Conservation (phyloP, 2,113 vertebrate genomes). For the Columba janthina region DNA sequence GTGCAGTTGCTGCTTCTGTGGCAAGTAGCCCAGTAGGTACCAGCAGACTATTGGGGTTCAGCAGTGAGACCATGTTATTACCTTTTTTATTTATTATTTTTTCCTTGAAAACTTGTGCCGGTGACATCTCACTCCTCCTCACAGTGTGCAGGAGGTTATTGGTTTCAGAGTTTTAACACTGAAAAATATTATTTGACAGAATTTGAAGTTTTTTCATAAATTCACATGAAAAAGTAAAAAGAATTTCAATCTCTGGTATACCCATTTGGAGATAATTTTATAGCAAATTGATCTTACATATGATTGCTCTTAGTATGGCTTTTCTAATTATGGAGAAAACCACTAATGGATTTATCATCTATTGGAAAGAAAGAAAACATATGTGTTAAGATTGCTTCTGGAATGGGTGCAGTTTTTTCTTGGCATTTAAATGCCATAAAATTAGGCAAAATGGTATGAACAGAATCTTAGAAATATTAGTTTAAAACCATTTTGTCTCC, state of each 20-base stretch:
- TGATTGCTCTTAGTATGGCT: not conserved
- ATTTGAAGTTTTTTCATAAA: not conserved
- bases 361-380: not conserved
- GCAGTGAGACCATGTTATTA: fast-evolving
- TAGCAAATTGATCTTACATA: not conserved
- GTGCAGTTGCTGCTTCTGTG: fast-evolving
- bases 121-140: not conserved
- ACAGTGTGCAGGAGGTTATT: not conserved
- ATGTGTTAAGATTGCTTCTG: not conserved
- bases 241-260: not conserved
- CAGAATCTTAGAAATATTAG: not conserved
- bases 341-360: not conserved
- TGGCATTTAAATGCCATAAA: not conserved
- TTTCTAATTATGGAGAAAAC: not conserved
- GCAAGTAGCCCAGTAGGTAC: not conserved
- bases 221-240: not conserved
- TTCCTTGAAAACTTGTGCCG: no score
- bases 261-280: not conserved
- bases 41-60: fast-evolving
- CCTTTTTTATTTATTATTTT: not conserved
- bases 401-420: not conserved
- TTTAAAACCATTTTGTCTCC: not conserved
- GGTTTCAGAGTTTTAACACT: not conserved
- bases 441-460: not conserved
- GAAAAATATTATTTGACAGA: not conserved